Evolutionary conservation across 2,888 invertebrate species (phyloP).

Genomic region (Megaustenia siamemsis): DNA sequence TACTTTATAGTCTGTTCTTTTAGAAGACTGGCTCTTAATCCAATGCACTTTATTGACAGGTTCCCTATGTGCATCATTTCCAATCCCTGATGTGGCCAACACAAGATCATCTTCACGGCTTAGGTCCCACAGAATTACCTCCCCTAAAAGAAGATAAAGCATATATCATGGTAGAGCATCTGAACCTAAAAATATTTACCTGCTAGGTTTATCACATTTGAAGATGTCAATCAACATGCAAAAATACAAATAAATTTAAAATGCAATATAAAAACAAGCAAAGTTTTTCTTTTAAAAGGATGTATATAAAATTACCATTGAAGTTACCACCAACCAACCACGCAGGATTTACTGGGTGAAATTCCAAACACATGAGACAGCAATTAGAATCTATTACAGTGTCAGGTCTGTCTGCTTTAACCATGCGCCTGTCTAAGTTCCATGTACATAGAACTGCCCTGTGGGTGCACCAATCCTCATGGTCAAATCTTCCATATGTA

Average conservation of each 20-base stretch:
- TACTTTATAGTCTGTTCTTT: constrained; percentile 62
- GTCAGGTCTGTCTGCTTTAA: constrained; percentile 80
- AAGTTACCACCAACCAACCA: constrained; percentile 80
- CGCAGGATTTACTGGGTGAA: constrained; percentile 80
- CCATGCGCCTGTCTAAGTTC: constrained; percentile 78
- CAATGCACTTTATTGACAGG: constrained; percentile 79
- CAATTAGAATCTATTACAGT: constrained; percentile 78
- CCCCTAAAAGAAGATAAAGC: constrained; percentile 69
- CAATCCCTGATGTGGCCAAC: constrained; percentile 78
- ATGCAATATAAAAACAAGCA: no score
- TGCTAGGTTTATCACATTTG: no score
- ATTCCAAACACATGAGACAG: constrained; percentile 80
- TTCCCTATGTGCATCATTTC: constrained; percentile 79
- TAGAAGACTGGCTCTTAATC: constrained; percentile 73
- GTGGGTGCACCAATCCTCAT: constrained; percentile 81
- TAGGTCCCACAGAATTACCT: constrained; percentile 80
- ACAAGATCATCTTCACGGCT: constrained; percentile 78
- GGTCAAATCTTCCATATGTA: constrained; percentile 78
- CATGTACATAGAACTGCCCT: constrained; percentile 78
- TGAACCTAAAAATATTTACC: no score
- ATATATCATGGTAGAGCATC: background rate
- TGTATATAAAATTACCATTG: constrained; percentile 80
- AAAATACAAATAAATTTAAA: no score
- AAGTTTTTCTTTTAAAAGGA: no score
- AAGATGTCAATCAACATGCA: no score